Percentiles rank a stretch among this genome's conserved stretches.
Conservation (phyloP, 2,113 vertebrate genomes). For the Pangasianodon hypophthalmus region DNA sequence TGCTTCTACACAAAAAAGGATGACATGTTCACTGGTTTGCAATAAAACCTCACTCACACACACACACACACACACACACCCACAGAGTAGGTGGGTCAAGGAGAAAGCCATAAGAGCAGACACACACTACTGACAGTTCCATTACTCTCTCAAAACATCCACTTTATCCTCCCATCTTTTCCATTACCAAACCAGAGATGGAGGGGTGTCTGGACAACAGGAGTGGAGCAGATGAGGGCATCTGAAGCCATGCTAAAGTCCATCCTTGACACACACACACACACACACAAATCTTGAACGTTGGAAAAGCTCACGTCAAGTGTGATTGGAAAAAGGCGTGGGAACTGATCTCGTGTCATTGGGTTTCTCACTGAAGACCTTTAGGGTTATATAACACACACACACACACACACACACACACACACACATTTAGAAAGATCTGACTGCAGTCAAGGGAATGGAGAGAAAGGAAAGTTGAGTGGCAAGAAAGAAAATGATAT, state of each 20-base stretch:
- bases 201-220: not conserved
- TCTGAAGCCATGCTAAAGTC: not conserved
- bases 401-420: not conserved
- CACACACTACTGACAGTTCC: constrained; percentile 26
- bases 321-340: not conserved
- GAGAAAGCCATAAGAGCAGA: constrained; percentile 25
- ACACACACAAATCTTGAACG: not conserved
- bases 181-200: constrained; percentile 27
- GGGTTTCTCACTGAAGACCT: constrained; percentile 1
- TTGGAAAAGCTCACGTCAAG: not conserved
- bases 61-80: not conserved
- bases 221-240: not conserved
- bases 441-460: not conserved
- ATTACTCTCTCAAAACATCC: constrained; percentile 38
- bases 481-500: not conserved
- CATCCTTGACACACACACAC: not conserved
- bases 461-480: not conserved
- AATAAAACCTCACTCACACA: not conserved
- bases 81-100: constrained; percentile 17
- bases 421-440: not conserved
- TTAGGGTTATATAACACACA: constrained; percentile 1
- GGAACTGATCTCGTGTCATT: constrained; percentile 14
- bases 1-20: not conserved
- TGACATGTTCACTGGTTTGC: not conserved
- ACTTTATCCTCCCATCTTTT: constrained; percentile 28